phyloP scores from a whole-genome alignment of 2,113 vertebrate genomes.

The Regulus satrapa region DNA sequence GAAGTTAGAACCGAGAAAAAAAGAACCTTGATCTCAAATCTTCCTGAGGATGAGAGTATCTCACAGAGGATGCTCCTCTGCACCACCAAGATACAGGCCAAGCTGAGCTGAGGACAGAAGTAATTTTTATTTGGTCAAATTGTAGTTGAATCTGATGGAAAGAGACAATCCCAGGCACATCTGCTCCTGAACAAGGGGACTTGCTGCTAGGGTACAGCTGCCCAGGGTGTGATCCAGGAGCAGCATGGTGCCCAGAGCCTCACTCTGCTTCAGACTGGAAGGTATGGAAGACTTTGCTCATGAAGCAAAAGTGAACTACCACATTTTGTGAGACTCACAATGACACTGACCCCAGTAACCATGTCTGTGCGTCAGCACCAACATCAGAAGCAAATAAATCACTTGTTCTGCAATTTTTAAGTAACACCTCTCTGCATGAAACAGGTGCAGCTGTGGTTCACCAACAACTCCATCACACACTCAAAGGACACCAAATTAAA shows the following conservation, averaged over 20 bases:
- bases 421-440: background rate
- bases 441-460: background rate
- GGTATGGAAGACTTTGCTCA: background rate
- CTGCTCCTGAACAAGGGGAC: background rate
- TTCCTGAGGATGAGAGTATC: background rate
- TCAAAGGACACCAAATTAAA: background rate
- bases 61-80: background rate
- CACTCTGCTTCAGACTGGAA: background rate
- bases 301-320: background rate
- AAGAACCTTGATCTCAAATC: background rate
- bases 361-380: background rate
- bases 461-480: background rate
- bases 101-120: rapidly evolving
- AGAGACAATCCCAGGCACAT: background rate
- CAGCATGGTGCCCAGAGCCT: background rate
- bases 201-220: background rate
- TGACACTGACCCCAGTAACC: background rate
- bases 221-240: no score
- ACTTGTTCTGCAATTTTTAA: background rate
- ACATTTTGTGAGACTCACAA: background rate
- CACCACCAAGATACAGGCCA: background rate
- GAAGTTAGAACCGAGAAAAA: background rate
- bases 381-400: background rate
- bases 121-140: background rate
- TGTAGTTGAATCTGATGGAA: background rate